Percentiles rank a stretch among this genome's conserved stretches.
Conservation (phyloP, 2,113 vertebrate species). For the Eleginops maclovinus region DNA sequence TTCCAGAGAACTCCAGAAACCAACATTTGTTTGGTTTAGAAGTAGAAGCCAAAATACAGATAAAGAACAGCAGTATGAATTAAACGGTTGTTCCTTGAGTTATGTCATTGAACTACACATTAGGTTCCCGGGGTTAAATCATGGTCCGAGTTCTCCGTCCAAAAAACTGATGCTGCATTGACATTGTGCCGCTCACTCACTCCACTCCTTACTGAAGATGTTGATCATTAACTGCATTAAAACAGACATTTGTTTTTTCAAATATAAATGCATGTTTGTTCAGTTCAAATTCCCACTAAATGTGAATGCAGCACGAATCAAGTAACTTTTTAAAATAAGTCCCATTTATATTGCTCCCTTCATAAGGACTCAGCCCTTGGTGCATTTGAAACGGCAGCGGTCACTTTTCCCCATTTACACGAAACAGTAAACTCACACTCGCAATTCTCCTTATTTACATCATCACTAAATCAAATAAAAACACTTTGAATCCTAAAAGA, state of each 20-base stretch:
- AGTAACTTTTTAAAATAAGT: background rate
- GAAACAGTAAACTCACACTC: background rate
- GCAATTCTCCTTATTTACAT: background rate
- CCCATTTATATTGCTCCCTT: background rate
- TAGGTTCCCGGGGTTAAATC: background rate
- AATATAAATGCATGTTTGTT: background rate
- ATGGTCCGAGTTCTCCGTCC: background rate
- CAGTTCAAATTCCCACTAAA: background rate
- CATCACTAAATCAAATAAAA: background rate
- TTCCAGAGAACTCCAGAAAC: background rate
- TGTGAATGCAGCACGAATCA: background rate
- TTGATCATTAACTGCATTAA: background rate
- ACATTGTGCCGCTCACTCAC: too few relatives aligned
- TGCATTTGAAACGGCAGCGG: conserved; percentile 14
- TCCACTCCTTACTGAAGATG: background rate
- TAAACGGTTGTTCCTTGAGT: too few relatives aligned
- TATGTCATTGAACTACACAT: background rate
- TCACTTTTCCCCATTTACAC: too few relatives aligned
- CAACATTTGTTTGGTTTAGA: background rate
- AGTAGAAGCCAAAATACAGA: background rate
- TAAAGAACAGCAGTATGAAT: too few relatives aligned
- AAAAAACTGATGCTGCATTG: background rate
- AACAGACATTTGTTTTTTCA: too few relatives aligned
- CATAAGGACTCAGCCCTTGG: background rate
- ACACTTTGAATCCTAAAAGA: background rate